Conservation (phyloP, 2,888 invertebrate genomes). For the Anaspis maculata region DNA sequence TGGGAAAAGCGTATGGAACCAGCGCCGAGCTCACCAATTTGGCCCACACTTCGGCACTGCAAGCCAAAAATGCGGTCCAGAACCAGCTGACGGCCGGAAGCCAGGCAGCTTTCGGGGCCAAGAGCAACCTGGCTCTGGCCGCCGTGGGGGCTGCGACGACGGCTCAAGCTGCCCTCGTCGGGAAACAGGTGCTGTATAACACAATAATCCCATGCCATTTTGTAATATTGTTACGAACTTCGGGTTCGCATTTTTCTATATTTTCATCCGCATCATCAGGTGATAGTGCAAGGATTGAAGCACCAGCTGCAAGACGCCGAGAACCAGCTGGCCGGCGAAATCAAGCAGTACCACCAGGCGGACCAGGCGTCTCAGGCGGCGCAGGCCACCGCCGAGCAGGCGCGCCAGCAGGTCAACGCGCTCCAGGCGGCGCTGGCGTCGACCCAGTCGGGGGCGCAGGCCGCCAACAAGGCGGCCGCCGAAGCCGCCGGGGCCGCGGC, state of each 20-base stretch:
- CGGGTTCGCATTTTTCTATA: no score
- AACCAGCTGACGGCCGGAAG: slow-evolving; percentile 64
- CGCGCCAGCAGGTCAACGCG: slow-evolving; percentile 55
- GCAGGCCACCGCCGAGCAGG: slow-evolving; percentile 60
- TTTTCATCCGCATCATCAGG: no score
- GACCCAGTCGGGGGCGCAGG: slow-evolving; percentile 52
- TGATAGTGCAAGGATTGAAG: slow-evolving; percentile 44
- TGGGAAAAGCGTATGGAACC: slow-evolving; percentile 35
- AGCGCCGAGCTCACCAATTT: slow-evolving; percentile 51
- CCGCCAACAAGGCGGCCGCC: slow-evolving; percentile 58
- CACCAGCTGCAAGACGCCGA: slow-evolving; percentile 63
- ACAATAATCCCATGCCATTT: no score
- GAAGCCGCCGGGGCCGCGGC: slow-evolving; percentile 62
- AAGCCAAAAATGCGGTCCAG: slow-evolving; percentile 57
- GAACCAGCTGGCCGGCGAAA: slow-evolving; percentile 54
- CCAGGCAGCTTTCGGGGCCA: slow-evolving; percentile 66
- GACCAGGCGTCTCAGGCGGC: slow-evolving; percentile 59
- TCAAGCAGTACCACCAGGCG: slow-evolving; percentile 62
- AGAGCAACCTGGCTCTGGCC: slow-evolving; percentile 62
- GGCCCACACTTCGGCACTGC: slow-evolving; percentile 60
- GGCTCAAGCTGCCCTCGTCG: slow-evolving; percentile 54
- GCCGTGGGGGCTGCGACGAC: slow-evolving; percentile 44
- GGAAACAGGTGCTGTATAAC: no score
- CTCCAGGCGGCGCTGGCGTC: slow-evolving; percentile 56
- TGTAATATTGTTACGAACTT: no score